These are phyloP conservation scores for Podiceps cristatus DNA, from an alignment of 2,113 vertebrate genomes.

Conservation along the genomic window DNA sequence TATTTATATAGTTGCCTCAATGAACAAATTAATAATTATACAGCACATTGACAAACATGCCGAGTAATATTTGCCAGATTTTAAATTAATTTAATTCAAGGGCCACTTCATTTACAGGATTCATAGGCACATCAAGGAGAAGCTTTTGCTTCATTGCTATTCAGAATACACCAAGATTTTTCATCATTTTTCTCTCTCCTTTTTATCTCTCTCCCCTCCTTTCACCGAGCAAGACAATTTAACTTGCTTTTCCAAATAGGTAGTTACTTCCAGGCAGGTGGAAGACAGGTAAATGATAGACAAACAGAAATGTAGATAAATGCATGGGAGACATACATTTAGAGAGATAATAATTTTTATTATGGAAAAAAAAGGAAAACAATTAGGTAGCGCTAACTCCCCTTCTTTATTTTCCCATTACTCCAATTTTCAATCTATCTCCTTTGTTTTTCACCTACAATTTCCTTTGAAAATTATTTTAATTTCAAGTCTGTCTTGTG, in stretches of 20 bases:
- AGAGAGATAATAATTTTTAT: constrained; percentile 72
- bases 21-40: constrained; percentile 90
- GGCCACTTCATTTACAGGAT: constrained; percentile 86
- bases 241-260: constrained; percentile 73
- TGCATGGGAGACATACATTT: constrained; percentile 64
- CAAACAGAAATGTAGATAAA: constrained; percentile 75
- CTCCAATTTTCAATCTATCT: constrained; percentile 70
- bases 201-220: constrained; percentile 56
- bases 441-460: constrained; percentile 69
- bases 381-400: constrained; percentile 72
- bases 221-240: constrained; percentile 71
- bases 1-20: constrained; percentile 85
- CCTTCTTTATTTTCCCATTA: constrained; percentile 74
- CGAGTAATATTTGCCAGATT: constrained; percentile 86
- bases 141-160: constrained; percentile 80
- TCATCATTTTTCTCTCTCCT: constrained; percentile 67
- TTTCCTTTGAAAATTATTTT: constrained; percentile 61
- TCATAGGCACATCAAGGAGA: constrained; percentile 79
- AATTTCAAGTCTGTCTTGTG: constrained; percentile 63
- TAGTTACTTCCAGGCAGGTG: constrained; percentile 74
- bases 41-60: constrained; percentile 86
- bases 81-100: constrained; percentile 89
- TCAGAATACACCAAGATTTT: constrained; percentile 76
- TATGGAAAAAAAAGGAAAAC: constrained; percentile 69
- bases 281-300: constrained; percentile 77